Evolutionary conservation across 2,888 invertebrate species (phyloP).

Genomic region (Altica lythri): DNA sequence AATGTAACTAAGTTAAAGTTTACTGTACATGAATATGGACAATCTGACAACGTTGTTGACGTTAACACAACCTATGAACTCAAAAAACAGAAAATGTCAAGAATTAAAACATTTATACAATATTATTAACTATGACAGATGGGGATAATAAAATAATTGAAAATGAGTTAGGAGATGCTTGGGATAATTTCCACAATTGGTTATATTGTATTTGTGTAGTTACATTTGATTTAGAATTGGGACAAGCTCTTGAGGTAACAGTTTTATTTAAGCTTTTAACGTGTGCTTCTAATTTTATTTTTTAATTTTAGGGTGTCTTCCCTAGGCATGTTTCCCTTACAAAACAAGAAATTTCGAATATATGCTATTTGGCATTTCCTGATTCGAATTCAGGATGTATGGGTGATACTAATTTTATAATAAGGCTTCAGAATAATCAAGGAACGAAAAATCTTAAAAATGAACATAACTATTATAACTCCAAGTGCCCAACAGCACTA

Average conservation of each 20-base stretch:
- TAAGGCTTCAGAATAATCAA: constrained; percentile 78
- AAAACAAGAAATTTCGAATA: constrained; percentile 88
- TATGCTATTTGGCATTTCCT: constrained; percentile 98
- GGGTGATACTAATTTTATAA: constrained; percentile 97
- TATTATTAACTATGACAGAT: constrained; percentile 43
- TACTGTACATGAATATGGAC: no score
- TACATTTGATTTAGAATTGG: constrained; percentile 97
- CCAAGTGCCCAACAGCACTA: constrained; percentile 74
- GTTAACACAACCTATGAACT: background rate
- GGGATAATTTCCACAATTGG: constrained; percentile 89
- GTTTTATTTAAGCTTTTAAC: no score
- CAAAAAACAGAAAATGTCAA: constrained; percentile 16
- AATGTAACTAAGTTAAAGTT: no score
- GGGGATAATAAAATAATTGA: constrained; percentile 35
- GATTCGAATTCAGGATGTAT: constrained; percentile 99
- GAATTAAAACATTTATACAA: constrained; percentile 19
- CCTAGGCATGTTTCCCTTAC: constrained; percentile 77
- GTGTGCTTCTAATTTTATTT: no score
- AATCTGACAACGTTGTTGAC: no score
- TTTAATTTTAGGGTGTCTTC: constrained; percentile 77
- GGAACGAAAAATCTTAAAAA: constrained; percentile 60
- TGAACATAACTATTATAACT: constrained; percentile 73
- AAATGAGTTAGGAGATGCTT: constrained; percentile 51
- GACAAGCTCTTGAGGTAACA: constrained; percentile 92
- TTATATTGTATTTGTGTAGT: constrained; percentile 97